Evolutionary conservation across 2,888 invertebrate species (phyloP).

Genomic region (Spilarctia lutea): DNA sequence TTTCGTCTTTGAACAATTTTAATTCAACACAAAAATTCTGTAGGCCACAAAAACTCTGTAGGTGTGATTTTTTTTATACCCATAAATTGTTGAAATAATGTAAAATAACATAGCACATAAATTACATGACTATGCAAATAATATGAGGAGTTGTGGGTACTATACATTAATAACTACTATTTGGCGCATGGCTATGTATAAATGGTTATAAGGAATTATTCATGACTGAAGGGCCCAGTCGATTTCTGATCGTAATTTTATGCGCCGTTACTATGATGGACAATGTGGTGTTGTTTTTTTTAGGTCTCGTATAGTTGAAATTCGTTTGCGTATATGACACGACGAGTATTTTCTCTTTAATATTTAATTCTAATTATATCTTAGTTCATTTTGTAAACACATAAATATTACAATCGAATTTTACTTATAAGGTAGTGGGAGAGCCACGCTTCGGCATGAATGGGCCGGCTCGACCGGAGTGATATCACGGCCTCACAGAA

Average conservation of each 20-base stretch:
- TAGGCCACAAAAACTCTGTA: conserved; percentile 36
- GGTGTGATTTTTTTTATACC: conserved; percentile 11
- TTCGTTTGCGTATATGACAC: background rate
- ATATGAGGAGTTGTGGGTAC: background rate
- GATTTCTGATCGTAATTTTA: background rate
- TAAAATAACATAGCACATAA: conserved; percentile 25
- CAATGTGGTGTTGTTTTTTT: background rate
- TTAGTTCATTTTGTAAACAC: background rate
- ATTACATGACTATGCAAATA: conserved; percentile 18
- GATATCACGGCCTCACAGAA: too few relatives aligned
- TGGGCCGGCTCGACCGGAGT: too few relatives aligned
- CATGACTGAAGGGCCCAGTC: background rate
- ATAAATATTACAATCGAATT: background rate
- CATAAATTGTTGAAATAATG: conserved; percentile 35
- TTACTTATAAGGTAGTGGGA: too few relatives aligned
- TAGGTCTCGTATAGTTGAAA: background rate
- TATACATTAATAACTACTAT: too few relatives aligned
- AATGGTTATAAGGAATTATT: too few relatives aligned
- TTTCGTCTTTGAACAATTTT: conserved; percentile 24
- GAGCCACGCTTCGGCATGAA: too few relatives aligned
- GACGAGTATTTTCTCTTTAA: background rate
- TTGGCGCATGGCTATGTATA: too few relatives aligned
- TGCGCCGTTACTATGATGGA: background rate
- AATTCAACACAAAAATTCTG: conserved; percentile 37
- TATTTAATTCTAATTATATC: background rate